These are phyloP conservation scores for Drosophila sturtevanti DNA, from an alignment of 1,140 invertebrate genomes.

Conservation along the genomic window DNA sequence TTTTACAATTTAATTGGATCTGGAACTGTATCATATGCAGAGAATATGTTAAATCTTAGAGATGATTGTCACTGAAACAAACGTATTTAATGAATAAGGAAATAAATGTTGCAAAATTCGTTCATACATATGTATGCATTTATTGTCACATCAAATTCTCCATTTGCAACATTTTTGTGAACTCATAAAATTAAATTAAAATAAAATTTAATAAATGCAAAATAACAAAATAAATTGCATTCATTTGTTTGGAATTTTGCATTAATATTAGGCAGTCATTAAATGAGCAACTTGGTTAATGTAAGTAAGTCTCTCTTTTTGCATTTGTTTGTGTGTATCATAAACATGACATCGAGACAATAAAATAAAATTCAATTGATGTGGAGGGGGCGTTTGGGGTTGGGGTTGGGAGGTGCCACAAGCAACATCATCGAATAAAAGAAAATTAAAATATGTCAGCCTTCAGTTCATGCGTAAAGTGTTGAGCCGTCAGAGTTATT, in stretches of 20 bases:
- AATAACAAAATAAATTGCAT: constrained; percentile 19
- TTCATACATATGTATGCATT: neutral
- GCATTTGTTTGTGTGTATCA: constrained; percentile 18
- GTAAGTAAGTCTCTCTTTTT: neutral
- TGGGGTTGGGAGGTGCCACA: neutral
- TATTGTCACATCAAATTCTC: constrained; percentile 8
- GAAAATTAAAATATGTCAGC: constrained; percentile 55
- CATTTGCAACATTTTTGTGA: constrained; percentile 22
- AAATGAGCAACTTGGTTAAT: constrained; percentile 29
- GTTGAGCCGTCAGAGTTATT: constrained; percentile 11
- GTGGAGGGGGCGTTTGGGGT: constrained; percentile 2
- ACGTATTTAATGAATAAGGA: constrained; percentile 33
- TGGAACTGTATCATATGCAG: constrained; percentile 2
- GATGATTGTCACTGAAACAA: constrained; percentile 16
- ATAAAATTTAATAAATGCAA: constrained; percentile 34
- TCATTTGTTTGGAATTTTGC: constrained; percentile 34
- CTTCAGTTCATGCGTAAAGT: constrained; percentile 56
- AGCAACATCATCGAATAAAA: constrained; percentile 34
- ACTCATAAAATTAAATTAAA: constrained; percentile 31
- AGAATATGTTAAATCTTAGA: constrained; percentile 1
- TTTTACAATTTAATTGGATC: constrained; percentile 74
- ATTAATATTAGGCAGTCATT: constrained; percentile 47
- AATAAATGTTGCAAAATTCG: constrained; percentile 14
- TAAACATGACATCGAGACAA: constrained; percentile 38
- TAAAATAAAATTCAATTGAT: constrained; percentile 58